Percentiles rank a stretch among this genome's conserved stretches.
Conservation (phyloP, 2,888 invertebrate species). For the Perdita meconis region DNA sequence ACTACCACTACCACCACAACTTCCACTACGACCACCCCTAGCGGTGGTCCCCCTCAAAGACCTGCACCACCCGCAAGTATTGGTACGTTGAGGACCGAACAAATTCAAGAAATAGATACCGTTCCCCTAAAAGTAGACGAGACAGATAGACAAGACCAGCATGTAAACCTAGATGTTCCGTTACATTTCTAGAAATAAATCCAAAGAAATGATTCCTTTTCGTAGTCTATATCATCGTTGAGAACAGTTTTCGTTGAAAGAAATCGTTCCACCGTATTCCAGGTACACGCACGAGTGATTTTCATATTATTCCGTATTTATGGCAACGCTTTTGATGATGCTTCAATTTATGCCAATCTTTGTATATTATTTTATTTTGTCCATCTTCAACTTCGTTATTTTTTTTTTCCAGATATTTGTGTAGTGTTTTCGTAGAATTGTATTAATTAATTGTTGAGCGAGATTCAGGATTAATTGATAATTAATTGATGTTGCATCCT, state of each 20-base stretch:
- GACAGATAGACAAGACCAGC: constrained; percentile 39
- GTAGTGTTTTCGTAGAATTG: not conserved
- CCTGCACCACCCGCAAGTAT: constrained; percentile 83
- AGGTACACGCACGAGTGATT: constrained; percentile 11
- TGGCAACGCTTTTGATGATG: constrained; percentile 26
- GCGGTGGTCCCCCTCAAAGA: constrained; percentile 81
- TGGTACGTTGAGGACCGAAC: constrained; percentile 76
- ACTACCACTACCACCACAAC: constrained; percentile 53
- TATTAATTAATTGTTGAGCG: too few relatives aligned
- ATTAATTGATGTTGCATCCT: constrained; percentile 13
- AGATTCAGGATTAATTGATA: too few relatives aligned
- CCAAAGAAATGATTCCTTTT: constrained; percentile 58
- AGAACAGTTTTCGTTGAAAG: constrained; percentile 16
- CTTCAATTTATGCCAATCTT: constrained; percentile 20
- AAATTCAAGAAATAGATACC: constrained; percentile 27
- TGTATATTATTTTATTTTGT: not conserved
- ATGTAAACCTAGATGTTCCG: constrained; percentile 43
- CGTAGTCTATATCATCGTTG: constrained; percentile 44
- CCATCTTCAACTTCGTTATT: constrained; percentile 5
- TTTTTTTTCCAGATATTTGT: not conserved
- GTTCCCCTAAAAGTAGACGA: constrained; percentile 12
- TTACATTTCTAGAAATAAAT: constrained; percentile 24
- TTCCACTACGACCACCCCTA: constrained; percentile 44
- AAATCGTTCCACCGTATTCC: constrained; percentile 19
- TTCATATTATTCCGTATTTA: constrained; percentile 21